Conservation (phyloP, 2,797 vertebrate genomes). For the Crax fasciolata region DNA sequence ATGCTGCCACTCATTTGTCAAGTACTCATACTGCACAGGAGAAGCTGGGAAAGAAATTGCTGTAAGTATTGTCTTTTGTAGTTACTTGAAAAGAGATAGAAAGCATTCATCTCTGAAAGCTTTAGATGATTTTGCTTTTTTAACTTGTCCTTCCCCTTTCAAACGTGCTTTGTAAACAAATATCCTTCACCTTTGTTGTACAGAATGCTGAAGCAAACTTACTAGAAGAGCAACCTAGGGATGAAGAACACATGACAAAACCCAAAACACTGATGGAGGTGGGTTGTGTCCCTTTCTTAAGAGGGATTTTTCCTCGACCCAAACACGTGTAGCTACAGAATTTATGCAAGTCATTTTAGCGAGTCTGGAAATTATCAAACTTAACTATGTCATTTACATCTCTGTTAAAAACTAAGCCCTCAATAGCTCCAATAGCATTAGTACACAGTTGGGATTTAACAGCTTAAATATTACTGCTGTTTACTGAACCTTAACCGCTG, state of each 20-base stretch:
- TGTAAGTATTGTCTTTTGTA: conserved; percentile 82
- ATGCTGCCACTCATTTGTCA: conserved; percentile 97
- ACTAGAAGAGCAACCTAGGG: conserved; percentile 79
- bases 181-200: neutral
- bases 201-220: conserved; percentile 81
- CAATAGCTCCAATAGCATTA: neutral
- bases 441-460: neutral
- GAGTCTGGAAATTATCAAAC: neutral
- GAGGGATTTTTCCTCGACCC: neutral
- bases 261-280: conserved; percentile 95
- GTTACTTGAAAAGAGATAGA: neutral
- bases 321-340: neutral
- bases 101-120: neutral
- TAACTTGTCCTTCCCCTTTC: neutral
- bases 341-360: neutral
- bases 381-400: neutral
- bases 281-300: conserved; percentile 3
- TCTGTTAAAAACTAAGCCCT: neutral
- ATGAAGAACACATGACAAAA: conserved; percentile 81
- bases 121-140: neutral
- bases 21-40: conserved; percentile 97
- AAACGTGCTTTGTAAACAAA: neutral
- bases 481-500: neutral
- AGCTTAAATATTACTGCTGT: neutral
- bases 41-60: conserved; percentile 88